These are phyloP conservation scores for Drosophila austrosaltans DNA, from an alignment of 2,888 invertebrate genomes.

Conservation along the genomic window DNA sequence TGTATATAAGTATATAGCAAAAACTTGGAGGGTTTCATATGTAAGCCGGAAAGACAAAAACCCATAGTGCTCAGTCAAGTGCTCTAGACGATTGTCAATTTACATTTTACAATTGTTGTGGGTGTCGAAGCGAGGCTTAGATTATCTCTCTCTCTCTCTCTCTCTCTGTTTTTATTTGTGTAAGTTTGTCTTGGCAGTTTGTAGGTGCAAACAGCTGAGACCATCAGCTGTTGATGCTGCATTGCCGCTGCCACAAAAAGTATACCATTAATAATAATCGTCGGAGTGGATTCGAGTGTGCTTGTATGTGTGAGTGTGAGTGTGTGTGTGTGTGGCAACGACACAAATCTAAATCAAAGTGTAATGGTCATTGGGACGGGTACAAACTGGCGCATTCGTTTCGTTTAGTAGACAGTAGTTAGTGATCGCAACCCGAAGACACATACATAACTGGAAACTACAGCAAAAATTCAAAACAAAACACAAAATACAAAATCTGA, in stretches of 20 bases:
- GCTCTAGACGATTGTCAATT: background rate
- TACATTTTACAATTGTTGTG: background rate
- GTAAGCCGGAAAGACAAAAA: slow-evolving; percentile 4
- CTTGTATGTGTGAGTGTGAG: slow-evolving; percentile 26
- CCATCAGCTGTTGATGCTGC: slow-evolving; percentile 46
- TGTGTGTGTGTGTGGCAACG: slow-evolving; percentile 40
- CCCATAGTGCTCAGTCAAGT: background rate
- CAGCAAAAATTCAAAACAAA: background rate
- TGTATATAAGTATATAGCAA: background rate
- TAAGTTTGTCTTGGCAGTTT: background rate
- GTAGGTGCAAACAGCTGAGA: slow-evolving; percentile 10
- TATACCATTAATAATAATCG: slow-evolving; percentile 64
- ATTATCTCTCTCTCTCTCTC: background rate
- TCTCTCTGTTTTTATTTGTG: too few species aligned
- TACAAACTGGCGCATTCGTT: background rate
- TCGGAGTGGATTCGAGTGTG: too few species aligned
- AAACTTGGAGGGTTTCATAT: background rate
- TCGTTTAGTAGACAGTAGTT: slow-evolving; percentile 4
- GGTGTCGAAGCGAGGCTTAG: background rate
- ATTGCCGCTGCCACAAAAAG: background rate
- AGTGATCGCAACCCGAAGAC: slow-evolving; percentile 31
- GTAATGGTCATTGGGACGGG: slow-evolving; percentile 1
- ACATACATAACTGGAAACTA: slow-evolving; percentile 5
- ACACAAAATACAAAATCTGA: background rate
- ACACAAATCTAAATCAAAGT: slow-evolving; percentile 46